Evolutionary conservation across 2,797 vertebrate genomes (phyloP).

Genomic region (Halcyon chelicuti): DNA sequence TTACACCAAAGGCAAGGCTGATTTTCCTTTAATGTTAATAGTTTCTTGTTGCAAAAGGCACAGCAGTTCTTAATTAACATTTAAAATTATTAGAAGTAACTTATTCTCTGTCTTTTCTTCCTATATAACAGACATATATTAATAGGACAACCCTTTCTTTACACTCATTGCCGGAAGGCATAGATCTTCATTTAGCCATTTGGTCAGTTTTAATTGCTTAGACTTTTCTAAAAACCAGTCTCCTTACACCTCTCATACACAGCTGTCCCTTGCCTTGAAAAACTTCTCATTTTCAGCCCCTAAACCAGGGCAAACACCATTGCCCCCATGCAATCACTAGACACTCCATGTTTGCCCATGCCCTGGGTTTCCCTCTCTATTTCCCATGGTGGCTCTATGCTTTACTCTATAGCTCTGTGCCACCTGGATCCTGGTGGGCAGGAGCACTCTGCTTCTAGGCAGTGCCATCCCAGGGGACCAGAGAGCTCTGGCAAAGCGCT

Average conservation of each 20-base stretch:
- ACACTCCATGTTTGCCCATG: accelerated
- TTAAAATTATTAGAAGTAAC: neutral
- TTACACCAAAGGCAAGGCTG: neutral
- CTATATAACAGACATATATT: neutral
- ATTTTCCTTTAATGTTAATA: neutral
- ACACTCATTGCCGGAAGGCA: neutral
- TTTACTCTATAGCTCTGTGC: too few species aligned
- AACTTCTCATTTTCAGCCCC: neutral
- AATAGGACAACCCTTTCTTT: neutral
- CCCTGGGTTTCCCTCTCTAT: neutral
- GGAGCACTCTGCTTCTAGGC: neutral
- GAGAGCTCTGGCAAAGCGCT: neutral
- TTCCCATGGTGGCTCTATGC: accelerated
- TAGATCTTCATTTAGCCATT: too few species aligned
- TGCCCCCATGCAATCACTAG: neutral
- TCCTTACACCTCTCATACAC: neutral
- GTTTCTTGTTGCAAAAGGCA: neutral
- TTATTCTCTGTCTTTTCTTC: too few species aligned
- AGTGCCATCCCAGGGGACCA: neutral
- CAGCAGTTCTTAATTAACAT: neutral
- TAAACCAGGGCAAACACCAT: neutral
- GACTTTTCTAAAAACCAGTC: neutral
- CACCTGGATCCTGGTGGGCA: neutral
- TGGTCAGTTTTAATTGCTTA: neutral
- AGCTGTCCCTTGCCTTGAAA: neutral